Conservation (phyloP, 1,140 invertebrate genomes). For the Dicyema japonicum region DNA sequence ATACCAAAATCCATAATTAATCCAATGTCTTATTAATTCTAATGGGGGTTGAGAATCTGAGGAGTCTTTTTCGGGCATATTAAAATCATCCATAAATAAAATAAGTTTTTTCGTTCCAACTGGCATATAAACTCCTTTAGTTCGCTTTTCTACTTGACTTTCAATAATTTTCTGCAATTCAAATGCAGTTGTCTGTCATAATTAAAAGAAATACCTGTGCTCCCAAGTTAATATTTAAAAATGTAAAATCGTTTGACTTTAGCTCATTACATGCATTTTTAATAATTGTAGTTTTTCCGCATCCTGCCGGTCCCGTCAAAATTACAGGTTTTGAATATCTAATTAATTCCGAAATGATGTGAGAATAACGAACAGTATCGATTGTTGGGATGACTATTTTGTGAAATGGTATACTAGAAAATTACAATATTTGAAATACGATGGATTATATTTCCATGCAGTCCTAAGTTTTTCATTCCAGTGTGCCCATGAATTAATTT, state of each 20-base stretch:
- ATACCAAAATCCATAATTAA: conserved; percentile 56
- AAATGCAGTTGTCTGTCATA: conserved; percentile 32
- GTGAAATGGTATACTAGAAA: conserved; percentile 29
- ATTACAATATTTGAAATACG: conserved; percentile 15
- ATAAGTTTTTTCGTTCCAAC: conserved; percentile 38
- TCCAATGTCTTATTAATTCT: conserved; percentile 44
- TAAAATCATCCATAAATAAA: conserved; percentile 51
- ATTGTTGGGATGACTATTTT: conserved; percentile 45
- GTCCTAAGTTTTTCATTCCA: conserved; percentile 40
- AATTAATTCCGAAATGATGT: conserved; percentile 29
- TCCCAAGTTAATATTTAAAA: conserved; percentile 44
- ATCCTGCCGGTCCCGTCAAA: conserved; percentile 40
- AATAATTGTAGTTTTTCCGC: conserved; percentile 38
- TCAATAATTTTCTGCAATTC: conserved; percentile 38
- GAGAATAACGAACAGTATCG: conserved; percentile 42
- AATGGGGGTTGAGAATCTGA: conserved; percentile 50
- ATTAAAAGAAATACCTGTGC: conserved; percentile 24
- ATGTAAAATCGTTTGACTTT: conserved; percentile 27
- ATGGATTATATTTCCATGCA: conserved; percentile 32
- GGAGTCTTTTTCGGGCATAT: conserved; percentile 50
- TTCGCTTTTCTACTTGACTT: conserved; percentile 40
- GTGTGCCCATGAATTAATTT: conserved; percentile 29
- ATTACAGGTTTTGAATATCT: conserved; percentile 30
- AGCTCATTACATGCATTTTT: conserved; percentile 30
- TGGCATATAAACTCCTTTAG: conserved; percentile 41